Evolutionary conservation across 2,888 invertebrate genomes (phyloP).

Genomic region (Cordylochernes scorpioides): DNA sequence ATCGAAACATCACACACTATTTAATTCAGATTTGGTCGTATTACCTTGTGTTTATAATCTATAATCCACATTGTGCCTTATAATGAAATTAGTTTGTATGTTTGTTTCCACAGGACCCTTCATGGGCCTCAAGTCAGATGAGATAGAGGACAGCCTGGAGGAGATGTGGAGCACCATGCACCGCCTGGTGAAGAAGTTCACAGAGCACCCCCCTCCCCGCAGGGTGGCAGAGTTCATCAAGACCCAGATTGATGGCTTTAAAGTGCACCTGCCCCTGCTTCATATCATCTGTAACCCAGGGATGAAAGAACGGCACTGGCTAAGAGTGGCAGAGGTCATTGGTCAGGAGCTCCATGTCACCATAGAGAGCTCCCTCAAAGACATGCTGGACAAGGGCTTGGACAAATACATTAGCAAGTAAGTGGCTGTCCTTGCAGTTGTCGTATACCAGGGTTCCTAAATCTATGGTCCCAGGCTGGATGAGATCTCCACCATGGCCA

Average conservation of each 20-base stretch:
- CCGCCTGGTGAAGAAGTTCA: constrained; percentile 51
- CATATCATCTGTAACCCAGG: constrained; percentile 69
- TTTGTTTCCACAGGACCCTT: constrained; percentile 30
- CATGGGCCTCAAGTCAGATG: constrained; percentile 47
- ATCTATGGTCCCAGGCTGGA: constrained; percentile 33
- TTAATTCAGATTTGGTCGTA: too few relatives aligned
- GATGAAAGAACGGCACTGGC: constrained; percentile 68
- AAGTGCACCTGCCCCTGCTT: constrained; percentile 55
- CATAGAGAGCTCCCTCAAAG: too few relatives aligned
- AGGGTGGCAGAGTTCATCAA: constrained; percentile 57
- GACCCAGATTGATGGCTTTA: constrained; percentile 72
- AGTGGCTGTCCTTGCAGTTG: too few relatives aligned
- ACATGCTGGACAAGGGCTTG: too few relatives aligned
- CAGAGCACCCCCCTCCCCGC: constrained; percentile 58
- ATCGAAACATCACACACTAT: too few relatives aligned
- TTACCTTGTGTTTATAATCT: too few relatives aligned
- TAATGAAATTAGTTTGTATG: not conserved
- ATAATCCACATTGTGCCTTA: too few relatives aligned
- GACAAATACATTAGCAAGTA: too few relatives aligned
- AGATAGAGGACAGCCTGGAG: constrained; percentile 54
- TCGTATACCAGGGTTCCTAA: too few relatives aligned
- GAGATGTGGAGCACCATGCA: constrained; percentile 50
- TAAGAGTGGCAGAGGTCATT: too few relatives aligned
- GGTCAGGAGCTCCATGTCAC: too few relatives aligned
- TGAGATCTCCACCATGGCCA: constrained; percentile 63